Evolutionary conservation across 2,797 vertebrate genomes (phyloP), one percentile per base, ranked within the genome.

Genomic region (Dryobates pubescens): DNA sequence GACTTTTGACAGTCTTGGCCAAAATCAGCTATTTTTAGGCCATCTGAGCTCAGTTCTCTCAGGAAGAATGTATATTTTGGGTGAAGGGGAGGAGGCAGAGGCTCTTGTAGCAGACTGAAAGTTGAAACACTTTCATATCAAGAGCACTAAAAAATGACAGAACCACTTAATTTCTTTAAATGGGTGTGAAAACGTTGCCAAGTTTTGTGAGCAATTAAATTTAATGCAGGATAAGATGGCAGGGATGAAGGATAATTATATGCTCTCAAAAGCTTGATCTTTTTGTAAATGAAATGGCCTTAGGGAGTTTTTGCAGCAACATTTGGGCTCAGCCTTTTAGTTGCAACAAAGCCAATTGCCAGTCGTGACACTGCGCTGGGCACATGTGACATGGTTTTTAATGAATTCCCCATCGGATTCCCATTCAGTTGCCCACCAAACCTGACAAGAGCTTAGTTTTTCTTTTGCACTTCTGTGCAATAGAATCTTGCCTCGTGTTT

Each of bases 131-230:
- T 93, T 94, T 82, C 93, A 86, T 94, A 96, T 96, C 94, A 95
- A 74, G 86, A 93, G 51, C 9, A 10, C 86, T 95, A 90, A 92
- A 95, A 96, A 90, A 81, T 83, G 88, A 96, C 94, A 96, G 90
- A 94, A 94, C 80, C 92, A 93, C 91, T 97, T 96, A 87, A 96
- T 97, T 96, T 91, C 93, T 96, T 96, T 96, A 96, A 97, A 96
- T 85, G 91, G 72, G 76, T 61, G 58, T 69, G 80, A 92, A 74
- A 89, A 65, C 15, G 63, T 85, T 94, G 90, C 93, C 94, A 96
- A 76, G 84, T 93, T 96, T 95, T 96, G 75, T 7, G 51, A 95
- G 91, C 94, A 96, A 96, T 97, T 97, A 95, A 89, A 95, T 91
- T 94, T 96, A 94, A 91, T 89, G 90, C 86, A 57, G 94, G 88